Base-by-base conservation (phyloP, 1,140 invertebrate species). In the Drosophila virilis region DNA sequence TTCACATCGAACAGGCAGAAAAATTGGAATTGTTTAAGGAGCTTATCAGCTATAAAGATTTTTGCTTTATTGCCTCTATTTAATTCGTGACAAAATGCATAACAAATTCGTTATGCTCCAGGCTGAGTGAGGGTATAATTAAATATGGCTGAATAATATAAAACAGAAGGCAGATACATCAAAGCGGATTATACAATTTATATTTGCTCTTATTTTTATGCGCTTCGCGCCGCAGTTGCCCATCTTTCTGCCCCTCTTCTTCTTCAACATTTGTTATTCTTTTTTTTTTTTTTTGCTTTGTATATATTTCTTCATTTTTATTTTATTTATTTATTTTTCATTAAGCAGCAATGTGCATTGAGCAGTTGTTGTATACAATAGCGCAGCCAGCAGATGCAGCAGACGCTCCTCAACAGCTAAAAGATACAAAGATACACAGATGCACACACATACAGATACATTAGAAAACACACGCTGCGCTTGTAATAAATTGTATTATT, bases 171-270 rank as follows among this genome's bases (percentile, higher is more conserved):
- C 82, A 28, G 82, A 85, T 85, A 85, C 82, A 85, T 85, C 82
- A 85, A 85, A 85, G 82, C 75, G 82, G 82, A 85, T 85, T 85
- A 85, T 85, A 85, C 83, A 88, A 82, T 88, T 88, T 88, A 85
- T 86, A 82, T 78, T 72, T 82, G 71, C 74, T 75, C 77, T 82
- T 82, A 83, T 84, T 82, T 83, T 79, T 75, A 80, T 60, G 51
- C 77, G 58, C 54, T 55, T 5, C 22, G 50, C 73, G 54, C 70
- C 58, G 32, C 58, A 57, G 50, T 38, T 73, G 22, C 42, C 32
- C 46, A 51, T 12, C 7, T 38, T 55, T 9, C 6, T 7, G 28
- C 51, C 17, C 3, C 1, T 17, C 12, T 22, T 45, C 33, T 45
- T 8, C 33, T 59, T 64, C 67, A 54, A 54, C 46, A 73, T 79